Base-by-base conservation (phyloP, 2,888 invertebrate genomes). In the Xiphydria camelus region DNA sequence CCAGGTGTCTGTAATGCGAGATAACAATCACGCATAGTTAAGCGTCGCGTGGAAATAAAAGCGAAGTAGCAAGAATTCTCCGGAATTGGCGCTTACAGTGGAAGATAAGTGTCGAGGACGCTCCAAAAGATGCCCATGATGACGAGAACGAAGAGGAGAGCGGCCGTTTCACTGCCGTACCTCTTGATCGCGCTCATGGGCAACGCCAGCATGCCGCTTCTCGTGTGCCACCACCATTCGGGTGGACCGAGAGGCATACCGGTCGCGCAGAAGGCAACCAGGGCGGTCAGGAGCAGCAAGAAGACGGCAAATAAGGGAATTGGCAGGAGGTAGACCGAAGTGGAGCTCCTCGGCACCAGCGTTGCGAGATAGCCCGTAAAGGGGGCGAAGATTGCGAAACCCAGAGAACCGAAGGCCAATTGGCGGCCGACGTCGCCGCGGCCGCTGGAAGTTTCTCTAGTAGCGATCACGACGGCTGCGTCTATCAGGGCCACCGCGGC, bases 141-240 rank as follows among this genome's bases (percentile, higher is more conserved):
- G 4, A 86, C 78, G 17, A 90, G 78, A 3, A 91, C 83, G 15
- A 87, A 70, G 22, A 86, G 81, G 1, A 91, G 78, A 0, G 86
- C 85, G 1, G 82, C 82, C 5, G 85, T 88, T 76, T 91, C 90
- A 4, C 86, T 83, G 22, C 87, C 85, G 68, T 89, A 89, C 38
- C 87, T 83, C 22, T 88, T 81, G 36, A 89, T 84, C 4, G 87
- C 82, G 53, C 85, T 89, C 88, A 89, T 86, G n/a, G 89, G 89
- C 67, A 89, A 78, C 6, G 89, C 85, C 44, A 89, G 66, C 76
- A 87, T 83, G 25, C 89, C 89, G 6, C 87, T 86, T 61, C 87
- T 81, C 2, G 89, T 89, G 65, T 89, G 89, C 89, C 89, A 90
- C 89, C 89, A 90, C 89, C 90, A 89, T 74, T 90, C 90, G 0